Evolutionary conservation across 2,888 invertebrate species (phyloP).

Genomic region (Chromoteleia sp.): DNA sequence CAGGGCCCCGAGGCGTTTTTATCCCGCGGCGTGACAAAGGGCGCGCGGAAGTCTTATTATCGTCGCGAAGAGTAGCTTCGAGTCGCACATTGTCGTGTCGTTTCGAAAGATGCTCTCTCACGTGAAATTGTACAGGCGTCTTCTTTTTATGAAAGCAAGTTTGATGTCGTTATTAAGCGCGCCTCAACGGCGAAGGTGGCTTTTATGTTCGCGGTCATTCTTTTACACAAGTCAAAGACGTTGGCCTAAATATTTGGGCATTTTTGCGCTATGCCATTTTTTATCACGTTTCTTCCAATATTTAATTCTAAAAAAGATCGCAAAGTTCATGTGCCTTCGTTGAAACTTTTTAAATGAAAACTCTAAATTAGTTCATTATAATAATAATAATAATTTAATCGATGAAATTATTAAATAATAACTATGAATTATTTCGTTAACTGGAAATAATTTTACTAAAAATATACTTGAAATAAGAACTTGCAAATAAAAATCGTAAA

Average conservation of each 20-base stretch:
- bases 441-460: no score
- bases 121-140: slow-evolving; percentile 56
- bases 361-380: no score
- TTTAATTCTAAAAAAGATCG: no score
- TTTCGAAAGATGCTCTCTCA: slow-evolving; percentile 50
- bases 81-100: slow-evolving; percentile 42
- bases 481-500: no score
- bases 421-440: no score
- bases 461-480: no score
- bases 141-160: slow-evolving; percentile 47
- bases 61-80: slow-evolving; percentile 32
- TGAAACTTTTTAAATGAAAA: no score
- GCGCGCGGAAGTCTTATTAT: slow-evolving; percentile 41
- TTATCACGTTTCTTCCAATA: no score
- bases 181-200: slow-evolving; percentile 41
- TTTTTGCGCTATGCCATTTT: neutral
- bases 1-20: slow-evolving; percentile 22
- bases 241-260: slow-evolving; percentile 21
- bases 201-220: slow-evolving; percentile 52
- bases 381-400: no score
- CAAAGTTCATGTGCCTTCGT: no score
- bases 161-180: slow-evolving; percentile 53
- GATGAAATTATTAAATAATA: no score
- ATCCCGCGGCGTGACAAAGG: slow-evolving; percentile 25
- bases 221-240: slow-evolving; percentile 42